phyloP scores from a whole-genome alignment of 2,888 invertebrate genomes.

The Scaptodrosophila latifasciaeformis region DNA sequence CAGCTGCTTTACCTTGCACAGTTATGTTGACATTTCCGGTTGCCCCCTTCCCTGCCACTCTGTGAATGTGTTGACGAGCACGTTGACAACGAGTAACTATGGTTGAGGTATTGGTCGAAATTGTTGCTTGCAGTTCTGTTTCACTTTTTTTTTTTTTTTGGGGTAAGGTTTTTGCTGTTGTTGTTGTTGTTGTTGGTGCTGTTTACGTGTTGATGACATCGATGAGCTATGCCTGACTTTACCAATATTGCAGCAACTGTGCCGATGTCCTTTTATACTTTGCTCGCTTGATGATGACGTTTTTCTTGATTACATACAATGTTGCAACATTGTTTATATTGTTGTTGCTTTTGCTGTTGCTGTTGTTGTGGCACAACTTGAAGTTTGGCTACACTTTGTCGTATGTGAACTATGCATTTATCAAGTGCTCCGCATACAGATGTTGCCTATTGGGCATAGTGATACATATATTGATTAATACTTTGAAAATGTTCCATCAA shows the following conservation, averaged over 20 bases:
- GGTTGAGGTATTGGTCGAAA: constrained; percentile 45
- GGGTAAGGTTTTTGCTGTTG: neutral
- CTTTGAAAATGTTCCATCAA: too few relatives aligned
- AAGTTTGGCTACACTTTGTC: too few relatives aligned
- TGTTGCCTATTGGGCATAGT: constrained; percentile 21
- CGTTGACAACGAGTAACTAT: constrained; percentile 34
- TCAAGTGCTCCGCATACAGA: constrained; percentile 52
- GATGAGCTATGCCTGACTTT: constrained; percentile 47
- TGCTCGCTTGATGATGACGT: constrained; percentile 50
- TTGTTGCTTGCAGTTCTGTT: neutral
- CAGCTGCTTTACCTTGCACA: too few relatives aligned
- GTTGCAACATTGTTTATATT: constrained; percentile 49
- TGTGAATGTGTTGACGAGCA: constrained; percentile 32
- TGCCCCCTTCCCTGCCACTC: constrained; percentile 3
- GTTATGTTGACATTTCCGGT: constrained; percentile 18
- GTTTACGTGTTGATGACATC: constrained; percentile 55
- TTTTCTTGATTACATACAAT: constrained; percentile 57
- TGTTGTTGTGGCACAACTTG: constrained; percentile 9
- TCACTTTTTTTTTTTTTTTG: constrained; percentile 33
- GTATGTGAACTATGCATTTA: constrained; percentile 51
- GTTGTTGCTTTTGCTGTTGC: constrained; percentile 30
- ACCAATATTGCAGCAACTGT: constrained; percentile 26
- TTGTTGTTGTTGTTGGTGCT: constrained; percentile 21
- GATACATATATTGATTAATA: too few relatives aligned
- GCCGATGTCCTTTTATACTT: neutral